phyloP scores from a whole-genome alignment of 2,113 vertebrate species.

The Tapirus terrestris region DNA sequence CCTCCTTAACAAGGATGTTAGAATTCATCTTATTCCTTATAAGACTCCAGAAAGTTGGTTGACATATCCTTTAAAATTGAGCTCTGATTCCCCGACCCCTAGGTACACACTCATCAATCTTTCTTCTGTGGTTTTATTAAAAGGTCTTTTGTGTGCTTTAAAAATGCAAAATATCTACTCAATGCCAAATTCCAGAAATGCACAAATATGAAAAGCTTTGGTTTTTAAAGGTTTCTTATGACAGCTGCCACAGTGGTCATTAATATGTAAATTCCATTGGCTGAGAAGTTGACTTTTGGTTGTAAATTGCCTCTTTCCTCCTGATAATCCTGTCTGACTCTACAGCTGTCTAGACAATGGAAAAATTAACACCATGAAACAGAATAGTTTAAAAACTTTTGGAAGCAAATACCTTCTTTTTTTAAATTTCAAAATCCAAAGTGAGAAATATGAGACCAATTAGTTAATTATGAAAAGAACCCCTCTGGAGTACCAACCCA shows the following conservation, averaged over 20 bases:
- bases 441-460: constrained; percentile 77
- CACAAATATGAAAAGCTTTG: neutral
- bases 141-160: neutral
- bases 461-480: constrained; percentile 73
- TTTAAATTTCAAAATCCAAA: constrained; percentile 68
- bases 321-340: constrained; percentile 83
- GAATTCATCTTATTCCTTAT: neutral
- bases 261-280: constrained; percentile 29
- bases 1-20: neutral
- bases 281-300: constrained; percentile 5
- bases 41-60: neutral
- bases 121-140: neutral
- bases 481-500: neutral
- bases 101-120: neutral
- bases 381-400: constrained; percentile 77
- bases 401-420: constrained; percentile 81
- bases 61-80: neutral
- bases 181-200: constrained; percentile 41
- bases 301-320: constrained; percentile 31
- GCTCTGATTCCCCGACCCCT: accelerated
- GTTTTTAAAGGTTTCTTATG: constrained; percentile 9
- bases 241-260: constrained; percentile 35
- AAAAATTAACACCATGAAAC: constrained; percentile 84
- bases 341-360: constrained; percentile 86
- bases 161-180: constrained; percentile 50